Base-by-base conservation (phyloP, 2,888 invertebrate species). In the Drosophila helvetica region DNA sequence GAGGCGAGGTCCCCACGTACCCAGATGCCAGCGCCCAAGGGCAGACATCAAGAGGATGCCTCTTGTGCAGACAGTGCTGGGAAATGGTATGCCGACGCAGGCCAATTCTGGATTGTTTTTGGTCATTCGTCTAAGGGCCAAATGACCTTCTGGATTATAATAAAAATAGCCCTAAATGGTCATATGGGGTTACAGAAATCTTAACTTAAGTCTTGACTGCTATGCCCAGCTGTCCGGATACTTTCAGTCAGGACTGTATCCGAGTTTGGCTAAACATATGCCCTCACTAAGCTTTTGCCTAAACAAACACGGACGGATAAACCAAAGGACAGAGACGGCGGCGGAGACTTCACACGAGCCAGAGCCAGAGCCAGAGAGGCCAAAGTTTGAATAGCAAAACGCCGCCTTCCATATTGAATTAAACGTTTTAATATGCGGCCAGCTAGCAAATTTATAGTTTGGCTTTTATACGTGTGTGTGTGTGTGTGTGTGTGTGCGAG, bases 381-480 rank as follows among this genome's bases (percentile, higher is more conserved):
- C 62, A 69, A 84, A 86, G 84, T 83, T 86, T 80, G 84, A 81
- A 88, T 79, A 73, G 87, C 68, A 67, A 73, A 88, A 67, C 83
- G 86, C 78, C 83, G 86, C 78, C 83, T 79, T 67, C 72, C 75
- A 82, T 89, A 85, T 89, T 89, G 89, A 85, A 85, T 89, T 85
- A 89, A 89, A 85, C 82, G 86, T 80, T 85, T 82, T 79, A 78
- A 80, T 87, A 86, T 89, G 86, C 88, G 78, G 67, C 79, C 80
- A 75, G 88, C 87, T 76, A 76, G 76, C 88, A 80, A 85, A 86
- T 89, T 86, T 89, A 86, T 87, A 86, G 88, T 89, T 87, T 78
- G 78, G 65, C 80, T 80, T 88, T 83, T 60, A 59, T 52, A 47
- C 57, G 56, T 43, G 47, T 48, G 52, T 25, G 19, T 33, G 38